Conservation (phyloP, 1,140 invertebrate genomes). For the Philaenus spumarius region DNA sequence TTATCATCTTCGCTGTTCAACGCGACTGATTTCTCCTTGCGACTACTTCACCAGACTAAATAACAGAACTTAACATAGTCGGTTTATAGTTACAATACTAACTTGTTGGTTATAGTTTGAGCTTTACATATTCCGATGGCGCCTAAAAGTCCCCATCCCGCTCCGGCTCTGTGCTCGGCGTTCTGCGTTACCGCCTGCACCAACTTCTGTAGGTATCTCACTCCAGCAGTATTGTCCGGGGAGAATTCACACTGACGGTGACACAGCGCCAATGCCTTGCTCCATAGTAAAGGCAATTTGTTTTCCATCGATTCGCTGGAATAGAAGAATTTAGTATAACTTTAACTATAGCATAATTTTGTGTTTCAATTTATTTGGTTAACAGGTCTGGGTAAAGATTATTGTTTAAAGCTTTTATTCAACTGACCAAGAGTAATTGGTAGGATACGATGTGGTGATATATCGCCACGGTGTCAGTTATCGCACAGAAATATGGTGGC, state of each 20-base stretch:
- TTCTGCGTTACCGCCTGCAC: conserved; percentile 42
- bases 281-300: conserved; percentile 53
- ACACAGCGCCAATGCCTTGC: conserved; percentile 47
- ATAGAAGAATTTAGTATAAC: too few relatives aligned
- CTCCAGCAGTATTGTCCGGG: conserved; percentile 40
- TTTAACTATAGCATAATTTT: too few relatives aligned
- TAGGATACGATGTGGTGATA: too few relatives aligned
- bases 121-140: conserved; percentile 56
- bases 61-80: neutral
- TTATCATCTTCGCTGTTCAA: neutral
- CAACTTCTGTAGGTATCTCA: conserved; percentile 40
- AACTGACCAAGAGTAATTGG: too few relatives aligned
- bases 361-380: too few relatives aligned
- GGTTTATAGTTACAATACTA: conserved; percentile 3
- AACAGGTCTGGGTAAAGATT: too few relatives aligned
- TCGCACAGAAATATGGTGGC: too few relatives aligned
- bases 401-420: too few relatives aligned
- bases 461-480: too few relatives aligned
- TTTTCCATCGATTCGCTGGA: conserved; percentile 49
- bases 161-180: conserved; percentile 50
- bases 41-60: neutral
- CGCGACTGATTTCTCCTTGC: neutral
- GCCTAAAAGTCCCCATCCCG: conserved; percentile 52
- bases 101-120: conserved; percentile 50
- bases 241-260: conserved; percentile 45